Conservation (phyloP, 2,113 vertebrate genomes). For the Pimephales promelas region DNA sequence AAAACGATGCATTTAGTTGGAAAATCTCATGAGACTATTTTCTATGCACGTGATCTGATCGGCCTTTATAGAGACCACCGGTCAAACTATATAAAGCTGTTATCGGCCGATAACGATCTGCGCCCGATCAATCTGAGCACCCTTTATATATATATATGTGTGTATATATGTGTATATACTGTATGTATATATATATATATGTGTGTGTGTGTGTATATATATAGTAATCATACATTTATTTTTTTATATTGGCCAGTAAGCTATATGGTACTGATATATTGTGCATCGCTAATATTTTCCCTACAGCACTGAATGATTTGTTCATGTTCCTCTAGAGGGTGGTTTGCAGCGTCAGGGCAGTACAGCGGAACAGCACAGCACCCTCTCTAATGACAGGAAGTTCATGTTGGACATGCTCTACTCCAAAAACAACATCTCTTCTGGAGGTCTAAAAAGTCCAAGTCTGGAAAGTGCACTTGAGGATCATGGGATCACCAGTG, state of each 20-base stretch:
- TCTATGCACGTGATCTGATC: no score
- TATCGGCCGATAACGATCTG: no score
- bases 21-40: no score
- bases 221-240: not conserved
- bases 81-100: no score
- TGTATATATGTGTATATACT: no score
- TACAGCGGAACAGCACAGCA: constrained; percentile 68
- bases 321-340: constrained; percentile 57
- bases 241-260: no score
- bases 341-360: constrained; percentile 43
- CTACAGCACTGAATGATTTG: not conserved
- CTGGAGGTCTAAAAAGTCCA: not conserved
- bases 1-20: no score
- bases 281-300: not conserved
- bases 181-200: no score
- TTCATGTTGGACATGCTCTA: constrained; percentile 82
- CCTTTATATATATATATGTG: not conserved
- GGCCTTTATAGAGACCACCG: no score
- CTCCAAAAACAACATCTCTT: constrained; percentile 63
- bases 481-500: constrained; percentile 41
- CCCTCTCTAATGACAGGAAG: constrained; percentile 75
- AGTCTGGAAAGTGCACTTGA: constrained; percentile 43
- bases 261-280: not conserved
- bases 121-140: no score
- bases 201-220: no score